A percentile compares a stretch with the other conserved stretches of the same genome.
phyloP scores from a whole-genome alignment of 2,888 invertebrate species.

The Eupithecia inturbata region DNA sequence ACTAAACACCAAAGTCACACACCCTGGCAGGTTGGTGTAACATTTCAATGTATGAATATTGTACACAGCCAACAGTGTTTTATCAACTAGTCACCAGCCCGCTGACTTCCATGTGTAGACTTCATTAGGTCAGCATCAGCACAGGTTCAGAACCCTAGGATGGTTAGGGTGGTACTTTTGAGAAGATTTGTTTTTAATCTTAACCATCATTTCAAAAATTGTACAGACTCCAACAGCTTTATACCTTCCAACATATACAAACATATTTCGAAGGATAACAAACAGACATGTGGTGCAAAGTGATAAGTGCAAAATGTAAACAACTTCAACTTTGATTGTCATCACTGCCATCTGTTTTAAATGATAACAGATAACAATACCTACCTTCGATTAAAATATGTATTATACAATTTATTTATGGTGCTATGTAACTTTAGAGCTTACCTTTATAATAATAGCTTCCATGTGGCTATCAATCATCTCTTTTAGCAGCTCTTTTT shows the following conservation, averaged over 20 bases:
- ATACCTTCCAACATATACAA: neutral
- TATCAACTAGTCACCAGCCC: neutral
- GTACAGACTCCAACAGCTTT: neutral
- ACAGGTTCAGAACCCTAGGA: neutral
- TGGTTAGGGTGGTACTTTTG: too few relatives aligned
- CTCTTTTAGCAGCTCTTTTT: conserved; percentile 96
- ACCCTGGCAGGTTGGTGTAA: too few relatives aligned
- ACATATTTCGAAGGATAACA: neutral
- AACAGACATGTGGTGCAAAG: neutral
- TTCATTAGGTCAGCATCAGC: neutral
- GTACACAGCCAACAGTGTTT: too few relatives aligned
- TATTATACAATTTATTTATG: neutral
- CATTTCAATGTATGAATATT: too few relatives aligned
- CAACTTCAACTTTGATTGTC: neutral
- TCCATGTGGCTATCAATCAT: conserved; percentile 97
- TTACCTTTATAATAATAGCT: conserved; percentile 98
- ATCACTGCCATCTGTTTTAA: neutral
- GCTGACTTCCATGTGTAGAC: neutral
- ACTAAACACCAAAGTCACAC: too few relatives aligned
- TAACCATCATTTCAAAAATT: neutral
- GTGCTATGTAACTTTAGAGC: conserved; percentile 20
- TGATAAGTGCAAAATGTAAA: neutral
- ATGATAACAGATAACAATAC: neutral
- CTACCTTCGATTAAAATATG: neutral
- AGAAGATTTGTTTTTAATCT: neutral